Evolutionary conservation across 2,888 invertebrate species (phyloP).

Genomic region (Chrysina gloriosa): DNA sequence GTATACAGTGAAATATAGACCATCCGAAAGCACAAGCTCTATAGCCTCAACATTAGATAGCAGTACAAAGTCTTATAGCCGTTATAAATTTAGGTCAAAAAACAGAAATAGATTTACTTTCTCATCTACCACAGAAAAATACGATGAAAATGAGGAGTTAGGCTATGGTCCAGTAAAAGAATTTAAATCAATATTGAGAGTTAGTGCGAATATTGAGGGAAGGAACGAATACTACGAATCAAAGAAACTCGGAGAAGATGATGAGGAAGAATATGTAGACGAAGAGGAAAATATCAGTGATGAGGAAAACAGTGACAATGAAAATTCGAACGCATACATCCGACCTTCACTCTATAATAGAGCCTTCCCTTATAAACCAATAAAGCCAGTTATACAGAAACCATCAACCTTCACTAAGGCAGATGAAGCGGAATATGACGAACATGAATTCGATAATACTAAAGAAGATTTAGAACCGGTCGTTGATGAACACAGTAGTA

Average conservation of each 20-base stretch:
- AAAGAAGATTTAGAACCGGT: conserved; percentile 47
- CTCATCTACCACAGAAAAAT: conserved; percentile 22
- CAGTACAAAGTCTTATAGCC: conserved; percentile 30
- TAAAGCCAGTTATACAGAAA: conserved; percentile 33
- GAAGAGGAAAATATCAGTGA: conserved; percentile 28
- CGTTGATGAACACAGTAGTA: too few species aligned
- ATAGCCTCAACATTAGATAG: conserved; percentile 12
- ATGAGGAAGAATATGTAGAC: conserved; percentile 38
- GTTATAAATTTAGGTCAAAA: conserved; percentile 36
- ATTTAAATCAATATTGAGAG: conserved; percentile 47
- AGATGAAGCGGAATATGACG: conserved; percentile 46
- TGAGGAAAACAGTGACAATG: conserved; percentile 45
- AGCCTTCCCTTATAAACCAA: conserved; percentile 31
- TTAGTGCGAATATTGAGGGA: conserved; percentile 45
- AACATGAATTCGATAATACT: conserved; percentile 43
- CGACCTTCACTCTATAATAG: conserved; percentile 22
- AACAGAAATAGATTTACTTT: conserved; percentile 8
- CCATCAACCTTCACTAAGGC: conserved; percentile 28
- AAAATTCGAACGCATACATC: conserved; percentile 45
- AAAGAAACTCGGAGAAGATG: conserved; percentile 39
- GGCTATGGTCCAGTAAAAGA: conserved; percentile 45
- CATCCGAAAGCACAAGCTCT: conserved; percentile 29
- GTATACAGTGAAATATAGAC: conserved; percentile 36
- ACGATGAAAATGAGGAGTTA: conserved; percentile 53
- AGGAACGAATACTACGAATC: conserved; percentile 56